Evolutionary conservation across 2,888 invertebrate genomes (phyloP), one percentile per base, ranked within the genome.

Genomic region (Oscheius onirici): DNA sequence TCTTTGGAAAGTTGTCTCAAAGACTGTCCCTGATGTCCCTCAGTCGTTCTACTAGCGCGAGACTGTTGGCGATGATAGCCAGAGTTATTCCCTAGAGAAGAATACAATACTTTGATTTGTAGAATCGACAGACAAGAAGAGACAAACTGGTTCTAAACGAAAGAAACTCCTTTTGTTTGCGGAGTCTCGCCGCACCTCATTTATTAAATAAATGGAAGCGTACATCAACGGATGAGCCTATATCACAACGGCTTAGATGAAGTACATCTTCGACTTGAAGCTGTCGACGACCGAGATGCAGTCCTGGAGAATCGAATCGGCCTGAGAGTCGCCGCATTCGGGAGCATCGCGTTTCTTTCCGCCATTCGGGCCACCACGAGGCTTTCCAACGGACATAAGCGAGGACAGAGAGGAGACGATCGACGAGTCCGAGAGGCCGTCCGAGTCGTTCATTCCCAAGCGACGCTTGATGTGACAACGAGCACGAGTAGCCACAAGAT

Each of bases 401-500:
- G 77, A 77, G 26, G 75, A 75, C 17, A 79, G 72, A n/a, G 79
- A 74, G 3, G 76, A 77, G 11, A 69, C 60, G 2, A 60, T 52
- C 28, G 72, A 71, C 17, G 60, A 44, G 28, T 73, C 73, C 24
- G 63, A 67, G 54, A 72, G 46, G n/a, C 72, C 61, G 26, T 81
- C 77, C 20, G 60, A 61, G 51, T 79, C 79, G 55, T 73, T 73
- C 69, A 77, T 73, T 17, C 79, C 79, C 83, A 83, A 74, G 73
- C 81, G 79, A 46, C 80, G 71, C 74, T 85, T 83, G 75, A 85
- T 75, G 74, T 84, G 86, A 58, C 76, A 80, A 40, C 85, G 79
- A 44, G 84, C 85, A 26, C 86, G 77, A 40, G 81, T 84, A 66
- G 83, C 83, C 15, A 83, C 83, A 73, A 84, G 72, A 76, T 85